Base-by-base conservation (phyloP, 2,888 invertebrate genomes). In the Oscheius sp. region DNA sequence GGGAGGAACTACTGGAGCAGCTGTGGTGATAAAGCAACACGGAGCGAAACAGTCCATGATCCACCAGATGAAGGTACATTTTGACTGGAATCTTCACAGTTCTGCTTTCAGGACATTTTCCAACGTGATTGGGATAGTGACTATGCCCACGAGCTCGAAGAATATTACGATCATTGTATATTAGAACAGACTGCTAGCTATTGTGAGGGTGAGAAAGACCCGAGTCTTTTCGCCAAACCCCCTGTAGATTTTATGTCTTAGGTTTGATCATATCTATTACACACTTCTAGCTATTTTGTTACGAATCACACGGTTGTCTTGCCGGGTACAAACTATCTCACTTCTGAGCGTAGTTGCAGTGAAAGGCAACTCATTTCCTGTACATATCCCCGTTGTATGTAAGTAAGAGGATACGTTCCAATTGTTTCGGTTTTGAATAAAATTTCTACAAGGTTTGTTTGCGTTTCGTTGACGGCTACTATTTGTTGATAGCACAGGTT, bases 1-100 rank as follows among this genome's bases (percentile, higher is more conserved):
- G 0, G 92, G 93, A 84, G 96, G 96, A 0, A 85, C 86, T 2
- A 96, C 94, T 1, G 98, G 98, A 11, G 93, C 94, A 13, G 94
- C 94, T 0, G 91, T 96, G 76, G 92, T 95, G 0, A 84, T 90
- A 2, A 85, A 79, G 21, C 88, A 87, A 58, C 74, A 73, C 10
- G 76, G 78, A 35, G 72, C 89, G 87, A 75, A 89, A 53, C 11
- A 92, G 90, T 92, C 92, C 10, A 90, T 96, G 21, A 91, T 94
- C 33, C 91, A 91, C 70, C 93, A 96, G 85, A 90, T 97, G 60
- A 93, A 94, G 84, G 78, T 78, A 13, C 13, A 57, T 13, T 29
- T n/a, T 29, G 7, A 11, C 35, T 33, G 53, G 2, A 73, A 59
- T 10, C 59, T 59, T 3, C 35, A 58, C 5, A 35, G 35, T 47